These are phyloP conservation scores for Ophonus ardosiacus DNA, from an alignment of 2,888 invertebrate species.

Conservation along the genomic window DNA sequence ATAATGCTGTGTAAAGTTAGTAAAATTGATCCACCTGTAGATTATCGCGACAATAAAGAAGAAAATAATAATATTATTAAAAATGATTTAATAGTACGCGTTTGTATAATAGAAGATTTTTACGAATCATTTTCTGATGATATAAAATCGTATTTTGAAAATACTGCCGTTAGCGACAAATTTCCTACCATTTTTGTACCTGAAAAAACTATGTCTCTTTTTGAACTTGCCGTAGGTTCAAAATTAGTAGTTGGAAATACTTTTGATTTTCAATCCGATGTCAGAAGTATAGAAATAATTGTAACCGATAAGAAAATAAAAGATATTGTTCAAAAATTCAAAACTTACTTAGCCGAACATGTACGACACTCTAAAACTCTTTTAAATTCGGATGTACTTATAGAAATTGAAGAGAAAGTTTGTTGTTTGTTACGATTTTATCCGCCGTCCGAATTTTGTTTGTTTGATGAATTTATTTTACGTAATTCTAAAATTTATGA, in stretches of 20 bases:
- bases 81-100: constrained; percentile 62
- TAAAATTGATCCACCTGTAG: constrained; percentile 67
- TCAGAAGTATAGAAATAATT: constrained; percentile 76
- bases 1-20: constrained; percentile 69
- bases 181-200: constrained; percentile 57
- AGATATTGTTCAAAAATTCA: constrained; percentile 76
- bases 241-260: constrained; percentile 76
- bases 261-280: constrained; percentile 74
- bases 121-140: constrained; percentile 55
- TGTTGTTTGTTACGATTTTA: constrained; percentile 70
- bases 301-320: constrained; percentile 69
- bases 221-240: constrained; percentile 64
- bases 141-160: constrained; percentile 51
- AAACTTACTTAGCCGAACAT: constrained; percentile 77
- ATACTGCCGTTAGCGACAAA: constrained; percentile 43
- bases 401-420: constrained; percentile 73
- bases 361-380: constrained; percentile 77
- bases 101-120: constrained; percentile 64
- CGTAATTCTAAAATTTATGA: constrained; percentile 73
- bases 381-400: constrained; percentile 78
- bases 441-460: constrained; percentile 74
- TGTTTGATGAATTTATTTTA: constrained; percentile 74
- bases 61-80: constrained; percentile 50
- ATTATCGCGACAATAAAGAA: constrained; percentile 58
- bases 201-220: constrained; percentile 47